phyloP scores from a whole-genome alignment of 35 echinoderm and acorn worm genomes.

The Eucidaris tribuloides region DNA sequence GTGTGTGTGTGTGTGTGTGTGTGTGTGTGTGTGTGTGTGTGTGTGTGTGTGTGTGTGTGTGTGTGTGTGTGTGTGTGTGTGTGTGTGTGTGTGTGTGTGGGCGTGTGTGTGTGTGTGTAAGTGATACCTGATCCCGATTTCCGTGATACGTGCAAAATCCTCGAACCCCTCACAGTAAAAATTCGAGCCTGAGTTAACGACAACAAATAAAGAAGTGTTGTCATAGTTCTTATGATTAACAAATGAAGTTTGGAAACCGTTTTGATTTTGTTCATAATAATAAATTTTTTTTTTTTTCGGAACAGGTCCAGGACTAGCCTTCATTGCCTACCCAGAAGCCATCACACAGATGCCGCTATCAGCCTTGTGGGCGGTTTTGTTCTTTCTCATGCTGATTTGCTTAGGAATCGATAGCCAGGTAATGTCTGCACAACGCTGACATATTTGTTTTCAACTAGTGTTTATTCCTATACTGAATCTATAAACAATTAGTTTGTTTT shows the following conservation, averaged over 20 bases:
- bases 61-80: not conserved
- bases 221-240: not conserved
- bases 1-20: conserved; percentile 10
- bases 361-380: conserved; percentile 77
- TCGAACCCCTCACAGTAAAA: no score
- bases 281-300: conserved; percentile 8
- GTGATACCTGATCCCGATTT: not conserved
- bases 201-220: not conserved
- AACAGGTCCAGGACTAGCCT: conserved; percentile 78
- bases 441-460: no score
- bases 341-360: conserved; percentile 78
- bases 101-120: not conserved
- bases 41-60: not conserved
- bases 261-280: not conserved
- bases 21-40: not conserved
- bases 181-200: no score
- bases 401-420: conserved; percentile 95
- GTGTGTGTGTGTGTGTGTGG: not conserved
- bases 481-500: no score
- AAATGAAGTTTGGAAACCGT: not conserved
- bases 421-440: no score
- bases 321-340: conserved; percentile 80
- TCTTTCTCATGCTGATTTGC: conserved; percentile 78
- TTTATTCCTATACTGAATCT: no score
- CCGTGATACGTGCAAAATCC: not conserved